These are phyloP conservation scores for Trogon surrucura DNA, from an alignment of 2,113 vertebrate genomes.

Conservation along the genomic window DNA sequence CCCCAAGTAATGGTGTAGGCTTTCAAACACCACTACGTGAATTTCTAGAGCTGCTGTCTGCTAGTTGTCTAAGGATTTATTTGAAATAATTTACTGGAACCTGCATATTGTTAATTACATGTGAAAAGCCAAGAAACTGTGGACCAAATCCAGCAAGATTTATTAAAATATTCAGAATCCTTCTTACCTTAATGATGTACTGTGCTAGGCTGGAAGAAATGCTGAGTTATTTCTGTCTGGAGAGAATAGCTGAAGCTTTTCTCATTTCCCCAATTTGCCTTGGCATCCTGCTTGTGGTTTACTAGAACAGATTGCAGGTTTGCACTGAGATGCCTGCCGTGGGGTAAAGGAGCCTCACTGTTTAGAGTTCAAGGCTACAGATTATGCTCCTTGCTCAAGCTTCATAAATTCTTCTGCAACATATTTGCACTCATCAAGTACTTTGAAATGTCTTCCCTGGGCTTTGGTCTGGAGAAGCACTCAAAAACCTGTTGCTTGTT, in stretches of 20 bases:
- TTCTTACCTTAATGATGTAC: neutral
- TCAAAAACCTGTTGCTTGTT: neutral
- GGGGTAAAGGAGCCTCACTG: neutral
- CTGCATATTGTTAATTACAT: neutral
- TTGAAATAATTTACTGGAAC: neutral
- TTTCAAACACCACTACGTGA: neutral
- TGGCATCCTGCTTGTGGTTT: neutral
- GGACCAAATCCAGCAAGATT: neutral
- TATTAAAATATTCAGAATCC: neutral
- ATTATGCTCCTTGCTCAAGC: neutral
- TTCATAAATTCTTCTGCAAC: neutral
- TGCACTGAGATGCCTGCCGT: neutral
- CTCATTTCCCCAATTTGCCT: neutral
- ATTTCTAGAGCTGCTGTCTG: neutral
- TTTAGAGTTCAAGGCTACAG: neutral
- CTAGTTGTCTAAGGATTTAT: neutral
- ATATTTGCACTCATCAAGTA: neutral
- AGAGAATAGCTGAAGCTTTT: neutral
- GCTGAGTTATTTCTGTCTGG: neutral
- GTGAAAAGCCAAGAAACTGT: neutral
- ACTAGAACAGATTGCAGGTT: neutral
- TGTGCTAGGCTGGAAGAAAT: neutral
- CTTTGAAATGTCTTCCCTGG: neutral
- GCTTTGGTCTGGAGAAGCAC: neutral
- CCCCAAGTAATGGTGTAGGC: neutral